Base-by-base conservation (phyloP, 2,888 invertebrate genomes). In the Ornithoptera alexandrae region DNA sequence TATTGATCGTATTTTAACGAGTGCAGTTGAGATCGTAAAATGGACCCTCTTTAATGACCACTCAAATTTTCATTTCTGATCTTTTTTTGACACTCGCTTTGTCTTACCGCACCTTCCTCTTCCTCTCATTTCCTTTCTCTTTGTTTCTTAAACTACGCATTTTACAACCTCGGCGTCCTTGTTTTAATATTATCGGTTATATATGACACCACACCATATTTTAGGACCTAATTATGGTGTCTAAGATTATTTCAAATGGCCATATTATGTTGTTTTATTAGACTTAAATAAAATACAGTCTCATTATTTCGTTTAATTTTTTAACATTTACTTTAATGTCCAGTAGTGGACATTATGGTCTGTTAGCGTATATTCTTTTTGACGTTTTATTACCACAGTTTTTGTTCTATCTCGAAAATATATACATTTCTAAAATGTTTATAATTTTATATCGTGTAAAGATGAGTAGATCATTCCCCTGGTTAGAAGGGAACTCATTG, bases 1-100 rank as follows among this genome's bases (percentile, higher is more conserved):
- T 68, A 75, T 71, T 84, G 39, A 39, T 39, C 7, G 7, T 39
- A 7, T 87, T 86, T 87, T 77, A 81, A 81, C 78, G 78, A 79
- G 76, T 71, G 86, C 88, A 89, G 90, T 89, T 89, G 90, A 90
- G 89, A 89, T 89, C 79, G 77, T 90, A 74, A 88, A 91, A 90
- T 91, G 89, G 71, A 72, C 75, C 65, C 70, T 71, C 30, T 70
- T 77, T 36, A 15, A 20, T 59, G 24, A 42, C 70, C 72, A 71
- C 62, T 24, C 64, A 30, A 65, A 67, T 68, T 66, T 39, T 68
- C 30, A 62, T 73, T 68, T 64, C n/a, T 69, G 57, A 42, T 65
- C 61, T 39, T 65, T 56, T 53, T 69, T 68, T 39, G 39, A 65
- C 62, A 68, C 42, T 73, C 60, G 20, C 53, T 56, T 39, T 72